phyloP scores from a whole-genome alignment of 2,888 invertebrate genomes.

The Trichacis sp. region DNA sequence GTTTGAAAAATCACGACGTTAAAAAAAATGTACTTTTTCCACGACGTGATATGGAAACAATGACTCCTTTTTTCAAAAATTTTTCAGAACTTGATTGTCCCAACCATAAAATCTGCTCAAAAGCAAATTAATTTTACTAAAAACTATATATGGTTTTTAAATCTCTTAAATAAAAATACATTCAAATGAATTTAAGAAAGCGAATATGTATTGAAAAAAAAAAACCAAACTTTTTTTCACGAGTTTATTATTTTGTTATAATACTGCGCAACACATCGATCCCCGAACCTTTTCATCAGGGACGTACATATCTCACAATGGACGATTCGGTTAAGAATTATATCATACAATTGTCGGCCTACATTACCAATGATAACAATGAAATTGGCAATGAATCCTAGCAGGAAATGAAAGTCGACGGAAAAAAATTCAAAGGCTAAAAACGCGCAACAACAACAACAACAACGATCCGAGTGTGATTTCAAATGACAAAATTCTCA shows the following conservation, averaged over 20 bases:
- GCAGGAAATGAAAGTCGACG: slow-evolving; percentile 35
- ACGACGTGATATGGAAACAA: too few relatives aligned
- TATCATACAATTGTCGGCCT: slow-evolving; percentile 51
- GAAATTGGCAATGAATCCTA: too few relatives aligned
- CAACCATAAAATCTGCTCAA: too few relatives aligned
- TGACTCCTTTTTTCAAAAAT: too few relatives aligned
- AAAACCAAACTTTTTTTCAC: slow-evolving; percentile 26
- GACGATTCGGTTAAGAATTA: slow-evolving; percentile 49
- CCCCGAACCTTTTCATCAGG: slow-evolving; percentile 46
- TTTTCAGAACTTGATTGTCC: too few relatives aligned
- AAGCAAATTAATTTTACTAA: too few relatives aligned
- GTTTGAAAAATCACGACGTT: too few relatives aligned
- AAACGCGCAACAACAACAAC: slow-evolving; percentile 12
- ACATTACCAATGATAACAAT: slow-evolving; percentile 36
- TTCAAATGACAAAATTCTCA: slow-evolving; percentile 25
- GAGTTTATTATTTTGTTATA: slow-evolving; percentile 58
- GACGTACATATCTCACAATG: slow-evolving; percentile 41
- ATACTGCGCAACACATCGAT: slow-evolving; percentile 62
- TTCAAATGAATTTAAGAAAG: neutral
- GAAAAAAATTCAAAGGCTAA: slow-evolving; percentile 22
- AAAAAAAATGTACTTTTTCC: too few relatives aligned
- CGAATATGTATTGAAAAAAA: too few relatives aligned
- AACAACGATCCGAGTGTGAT: neutral
- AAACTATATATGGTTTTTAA: too few relatives aligned
- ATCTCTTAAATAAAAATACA: too few relatives aligned